These are phyloP conservation scores for Drosophila anomalata DNA, from an alignment of 2,888 invertebrate genomes.

Conservation along the genomic window DNA sequence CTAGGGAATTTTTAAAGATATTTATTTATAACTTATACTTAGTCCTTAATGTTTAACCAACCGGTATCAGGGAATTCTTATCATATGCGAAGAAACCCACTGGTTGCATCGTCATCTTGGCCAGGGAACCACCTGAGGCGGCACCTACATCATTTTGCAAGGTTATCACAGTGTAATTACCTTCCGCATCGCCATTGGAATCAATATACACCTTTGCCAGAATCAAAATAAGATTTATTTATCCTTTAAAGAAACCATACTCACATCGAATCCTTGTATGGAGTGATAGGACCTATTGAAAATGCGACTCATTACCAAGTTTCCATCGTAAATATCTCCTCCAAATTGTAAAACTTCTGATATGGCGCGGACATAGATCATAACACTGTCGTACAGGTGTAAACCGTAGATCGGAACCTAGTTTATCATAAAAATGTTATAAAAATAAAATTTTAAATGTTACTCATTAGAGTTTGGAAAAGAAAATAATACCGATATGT, in stretches of 20 bases:
- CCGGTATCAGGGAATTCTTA: constrained; percentile 86
- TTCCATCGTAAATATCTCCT: constrained; percentile 90
- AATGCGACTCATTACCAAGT: constrained; percentile 90
- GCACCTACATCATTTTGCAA: constrained; percentile 86
- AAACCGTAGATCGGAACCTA: constrained; percentile 93
- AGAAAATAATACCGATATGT: constrained; percentile 85
- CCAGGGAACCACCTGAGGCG: constrained; percentile 72
- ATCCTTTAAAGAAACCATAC: constrained; percentile 7
- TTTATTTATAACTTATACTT: too few relatives aligned
- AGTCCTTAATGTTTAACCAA: constrained; percentile 65
- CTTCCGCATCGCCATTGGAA: constrained; percentile 94
- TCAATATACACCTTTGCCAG: constrained; percentile 90
- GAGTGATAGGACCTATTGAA: constrained; percentile 90
- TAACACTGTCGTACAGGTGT: constrained; percentile 94
- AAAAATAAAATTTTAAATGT: not conserved
- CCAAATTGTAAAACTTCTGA: constrained; percentile 89
- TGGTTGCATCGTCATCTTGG: constrained; percentile 90
- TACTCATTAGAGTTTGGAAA: not conserved
- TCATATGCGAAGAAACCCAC: constrained; percentile 91
- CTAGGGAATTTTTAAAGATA: constrained; percentile 72
- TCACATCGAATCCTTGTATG: constrained; percentile 91
- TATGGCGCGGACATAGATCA: constrained; percentile 93
- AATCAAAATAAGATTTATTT: not conserved
- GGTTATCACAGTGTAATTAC: constrained; percentile 94
- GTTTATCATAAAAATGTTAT: not conserved